Conservation (phyloP, 2,797 vertebrate species). For the Craterocephalus amniculus region DNA sequence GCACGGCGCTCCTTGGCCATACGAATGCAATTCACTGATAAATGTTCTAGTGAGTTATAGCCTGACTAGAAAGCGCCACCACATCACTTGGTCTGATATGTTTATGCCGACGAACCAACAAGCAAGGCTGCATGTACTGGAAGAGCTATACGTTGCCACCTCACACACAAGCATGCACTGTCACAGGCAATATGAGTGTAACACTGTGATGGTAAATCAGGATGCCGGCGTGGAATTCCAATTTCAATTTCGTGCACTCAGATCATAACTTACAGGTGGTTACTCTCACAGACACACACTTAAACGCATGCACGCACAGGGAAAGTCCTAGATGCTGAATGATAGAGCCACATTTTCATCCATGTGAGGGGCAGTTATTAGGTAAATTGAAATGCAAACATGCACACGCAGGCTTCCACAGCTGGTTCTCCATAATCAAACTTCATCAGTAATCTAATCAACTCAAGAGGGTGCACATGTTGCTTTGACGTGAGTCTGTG, state of each 20-base stretch:
- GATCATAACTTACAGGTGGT: slow-evolving; percentile 61
- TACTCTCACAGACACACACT: slow-evolving; percentile 31
- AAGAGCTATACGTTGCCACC: slow-evolving; percentile 12
- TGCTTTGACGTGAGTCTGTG: slow-evolving; percentile 21
- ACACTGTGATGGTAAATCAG: slow-evolving; percentile 59
- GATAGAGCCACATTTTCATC: slow-evolving; percentile 12
- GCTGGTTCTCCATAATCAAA: slow-evolving; percentile 39
- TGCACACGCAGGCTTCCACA: slow-evolving; percentile 23
- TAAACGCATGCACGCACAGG: slow-evolving; percentile 30
- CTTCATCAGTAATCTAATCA: slow-evolving; percentile 43
- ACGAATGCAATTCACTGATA: slow-evolving; percentile 69
- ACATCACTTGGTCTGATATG: slow-evolving; percentile 40
- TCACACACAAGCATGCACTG: background rate
- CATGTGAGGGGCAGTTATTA: slow-evolving; percentile 17
- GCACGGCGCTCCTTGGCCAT: slow-evolving; percentile 55
- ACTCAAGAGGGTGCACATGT: slow-evolving; percentile 17
- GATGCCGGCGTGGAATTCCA: slow-evolving; percentile 55
- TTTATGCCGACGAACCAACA: slow-evolving; percentile 45
- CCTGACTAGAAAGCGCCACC: slow-evolving; percentile 42
- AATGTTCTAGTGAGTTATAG: slow-evolving; percentile 61
- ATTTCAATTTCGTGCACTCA: slow-evolving; percentile 62
- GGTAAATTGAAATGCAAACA: slow-evolving; percentile 35
- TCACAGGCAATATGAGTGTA: slow-evolving; percentile 22
- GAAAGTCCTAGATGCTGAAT: slow-evolving; percentile 34
- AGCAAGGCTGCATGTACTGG: slow-evolving; percentile 14